Percentiles rank a stretch among this genome's conserved stretches.
phyloP scores from a whole-genome alignment of 2,797 vertebrate species.

The Spinibarbus caldwelli region DNA sequence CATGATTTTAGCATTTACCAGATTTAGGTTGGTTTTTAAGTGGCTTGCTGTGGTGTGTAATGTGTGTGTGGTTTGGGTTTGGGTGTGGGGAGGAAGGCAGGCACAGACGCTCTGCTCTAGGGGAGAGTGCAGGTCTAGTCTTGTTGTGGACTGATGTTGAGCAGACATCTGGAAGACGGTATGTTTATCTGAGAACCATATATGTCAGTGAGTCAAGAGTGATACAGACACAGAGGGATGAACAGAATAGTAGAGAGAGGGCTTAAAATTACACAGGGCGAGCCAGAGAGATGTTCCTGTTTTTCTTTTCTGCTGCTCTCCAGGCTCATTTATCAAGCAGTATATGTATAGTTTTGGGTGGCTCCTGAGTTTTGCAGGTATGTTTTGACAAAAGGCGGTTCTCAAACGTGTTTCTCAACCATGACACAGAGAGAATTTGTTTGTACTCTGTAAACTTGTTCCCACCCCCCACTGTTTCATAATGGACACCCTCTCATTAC shows the following conservation, averaged over 20 bases:
- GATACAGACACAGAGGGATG: background rate
- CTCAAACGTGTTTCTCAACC: slow-evolving; percentile 75
- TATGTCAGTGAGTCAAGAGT: slow-evolving; percentile 60
- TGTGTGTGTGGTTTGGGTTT: too few species aligned
- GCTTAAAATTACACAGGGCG: background rate
- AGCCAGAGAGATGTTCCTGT: background rate
- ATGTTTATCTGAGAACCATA: slow-evolving; percentile 73
- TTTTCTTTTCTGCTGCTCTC: slow-evolving; percentile 32
- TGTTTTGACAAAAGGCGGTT: slow-evolving; percentile 65
- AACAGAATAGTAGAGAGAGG: background rate
- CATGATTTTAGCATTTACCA: background rate
- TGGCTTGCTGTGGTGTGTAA: slow-evolving; percentile 10
- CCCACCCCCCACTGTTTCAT: slow-evolving; percentile 53
- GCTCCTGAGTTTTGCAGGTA: slow-evolving; percentile 48
- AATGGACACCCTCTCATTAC: slow-evolving; percentile 64
- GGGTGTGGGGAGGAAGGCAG: slow-evolving; percentile 64
- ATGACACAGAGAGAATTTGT: slow-evolving; percentile 62
- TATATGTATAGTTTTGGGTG: slow-evolving; percentile 52
- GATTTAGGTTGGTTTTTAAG: too few species aligned
- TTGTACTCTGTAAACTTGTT: slow-evolving; percentile 57
- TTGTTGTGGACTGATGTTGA: slow-evolving; percentile 79
- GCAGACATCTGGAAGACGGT: slow-evolving; percentile 84
- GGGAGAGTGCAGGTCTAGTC: slow-evolving; percentile 83
- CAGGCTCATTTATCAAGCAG: slow-evolving; percentile 42
- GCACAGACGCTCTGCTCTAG: slow-evolving; percentile 43